These are phyloP conservation scores for Dipodomys spectabilis DNA, from an alignment of 2,113 vertebrate species.

Conservation along the genomic window DNA sequence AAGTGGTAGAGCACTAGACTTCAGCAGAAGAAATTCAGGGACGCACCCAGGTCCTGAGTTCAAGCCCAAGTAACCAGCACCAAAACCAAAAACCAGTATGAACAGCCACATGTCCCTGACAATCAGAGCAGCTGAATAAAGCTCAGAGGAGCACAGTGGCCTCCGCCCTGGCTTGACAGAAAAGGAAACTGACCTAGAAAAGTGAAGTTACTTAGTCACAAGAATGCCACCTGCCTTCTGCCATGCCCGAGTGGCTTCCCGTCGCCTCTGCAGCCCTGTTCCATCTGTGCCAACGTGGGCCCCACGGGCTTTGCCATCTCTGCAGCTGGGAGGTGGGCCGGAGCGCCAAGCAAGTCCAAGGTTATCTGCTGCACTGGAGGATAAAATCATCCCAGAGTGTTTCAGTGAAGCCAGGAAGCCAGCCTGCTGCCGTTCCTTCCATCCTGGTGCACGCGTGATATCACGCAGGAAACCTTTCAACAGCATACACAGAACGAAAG, in stretches of 20 bases:
- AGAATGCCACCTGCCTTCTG: not conserved
- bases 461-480: conserved; percentile 71
- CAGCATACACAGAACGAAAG: conserved; percentile 66
- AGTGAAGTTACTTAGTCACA: not conserved
- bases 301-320: not conserved
- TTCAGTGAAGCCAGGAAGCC: not conserved
- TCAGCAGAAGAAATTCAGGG: too few species aligned
- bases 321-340: not conserved
- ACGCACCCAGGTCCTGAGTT: too few species aligned
- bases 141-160: not conserved
- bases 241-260: not conserved
- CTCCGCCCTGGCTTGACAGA: not conserved
- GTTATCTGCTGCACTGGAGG: not conserved
- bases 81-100: too few species aligned
- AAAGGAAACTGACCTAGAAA: conserved; percentile 17
- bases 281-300: not conserved
- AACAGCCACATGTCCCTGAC: not conserved
- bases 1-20: too few species aligned
- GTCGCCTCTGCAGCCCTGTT: not conserved
- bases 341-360: not conserved
- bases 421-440: not conserved
- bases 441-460: conserved; percentile 16
- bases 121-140: not conserved
- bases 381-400: not conserved
- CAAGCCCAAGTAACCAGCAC: too few species aligned